Base-by-base conservation (phyloP, 2,797 vertebrate species). In the Tarsius wallacei region DNA sequence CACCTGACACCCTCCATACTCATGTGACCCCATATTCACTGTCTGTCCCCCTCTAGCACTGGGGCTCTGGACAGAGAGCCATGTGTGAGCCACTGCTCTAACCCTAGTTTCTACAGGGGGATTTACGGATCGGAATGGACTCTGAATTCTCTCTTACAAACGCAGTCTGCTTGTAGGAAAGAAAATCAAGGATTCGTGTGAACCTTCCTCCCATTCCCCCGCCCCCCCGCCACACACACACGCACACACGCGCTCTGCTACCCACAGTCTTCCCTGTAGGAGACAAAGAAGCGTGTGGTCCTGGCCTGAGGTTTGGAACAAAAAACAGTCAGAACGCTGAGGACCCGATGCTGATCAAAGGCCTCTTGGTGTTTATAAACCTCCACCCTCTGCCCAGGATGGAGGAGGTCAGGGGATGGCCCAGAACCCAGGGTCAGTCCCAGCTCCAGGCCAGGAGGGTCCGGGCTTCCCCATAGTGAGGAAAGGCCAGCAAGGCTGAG, bases 291-390 rank as follows among this genome's bases (percentile, higher is more conserved):
- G 83, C 82, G 36, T 19, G 17, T 42, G 59, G 61, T 71, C 86
- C 95, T 95, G 96, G 93, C 94, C 76, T 76, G 57, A 5, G 15
- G 36, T 90, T 90, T 96, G 94, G 97, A 97, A 98, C 98, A 98
- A 95, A 97, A 97, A 98, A 96, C 96, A 98, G 70, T 77, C 64
- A 81, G 93, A 95, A 90, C 88, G 2, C 91, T 78, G 24, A 81
- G 92, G 84, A 91, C 53, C 64, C 74, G 77, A n/a, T 85, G 66
- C 68, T 0, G 93, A 97, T 97, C 97, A 98, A 97, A 98, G 96
- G 90, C 84, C 47, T 74, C 71, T 15, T 85, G 2, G 0, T 82
- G 77, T 97, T 95, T 96, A 68, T 90, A 87, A 93, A 87, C 91
- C 84, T 88, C 73, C 11, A 11, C 53, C 51, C 33, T 78, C 87